Base-by-base conservation (phyloP, 1,140 invertebrate species). In the Sinella curviseta region DNA sequence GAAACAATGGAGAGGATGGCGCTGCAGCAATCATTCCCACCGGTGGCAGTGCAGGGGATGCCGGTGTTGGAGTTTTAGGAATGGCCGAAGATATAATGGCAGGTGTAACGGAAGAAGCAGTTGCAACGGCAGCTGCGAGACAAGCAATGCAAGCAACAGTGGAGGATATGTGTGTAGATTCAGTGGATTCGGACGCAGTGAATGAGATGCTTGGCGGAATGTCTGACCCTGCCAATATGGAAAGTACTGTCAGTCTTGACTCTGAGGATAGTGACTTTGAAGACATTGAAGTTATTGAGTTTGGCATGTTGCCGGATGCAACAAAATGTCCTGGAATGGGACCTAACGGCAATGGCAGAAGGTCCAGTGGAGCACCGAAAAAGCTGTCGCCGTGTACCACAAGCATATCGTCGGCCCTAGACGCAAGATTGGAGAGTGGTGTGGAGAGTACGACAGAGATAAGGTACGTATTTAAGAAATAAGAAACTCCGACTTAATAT, bases 201-300 rank as follows among this genome's bases (percentile, higher is more conserved):
- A 75, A 75, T 60, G 60, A 77, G 73, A 60, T 77, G 16, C 14
- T 75, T 8, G 74, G 74, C 12, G 74, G 26, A n/a, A 60, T 54
- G 16, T 8, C 26, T 30, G 75, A 76, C 30, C 4, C n/a, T 24
- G 24, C 26, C 24, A 55, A 16, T 31, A 77, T 77, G 39, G 55
- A 77, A 70, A 77, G 17, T 20, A 55, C 26, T 26, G 60, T 79
- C 20, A 76, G 33, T 74, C 31, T 91, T 79, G 92, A 93, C 84
- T 93, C 91, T 3, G 92, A 93, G 81, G 92, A 93, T 82, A 92
- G 91, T 34, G 92, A 93, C 83, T 86, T 92, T 28, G 92, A 93
- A 82, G 92, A 92, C 76, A 48, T 70, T 30, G 65, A 70, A 33
- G 65, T 70, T 3, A 70, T 70, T 33, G 65, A 70, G n/a, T 70